Evolutionary conservation across 2,797 vertebrate species (phyloP).

Genomic region (Picus viridis): DNA sequence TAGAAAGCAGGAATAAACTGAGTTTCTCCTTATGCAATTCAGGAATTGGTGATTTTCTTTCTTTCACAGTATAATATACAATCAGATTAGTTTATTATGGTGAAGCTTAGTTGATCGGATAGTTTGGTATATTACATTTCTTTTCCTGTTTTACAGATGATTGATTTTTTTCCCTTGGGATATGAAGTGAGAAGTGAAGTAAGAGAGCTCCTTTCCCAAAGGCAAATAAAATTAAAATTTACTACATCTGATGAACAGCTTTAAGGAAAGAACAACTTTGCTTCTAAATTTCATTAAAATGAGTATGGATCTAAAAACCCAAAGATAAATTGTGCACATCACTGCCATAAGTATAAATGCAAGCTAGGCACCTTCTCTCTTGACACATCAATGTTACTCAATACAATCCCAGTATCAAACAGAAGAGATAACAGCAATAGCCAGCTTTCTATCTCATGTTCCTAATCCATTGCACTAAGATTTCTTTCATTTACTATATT

Average conservation of each 20-base stretch:
- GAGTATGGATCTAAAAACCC: neutral
- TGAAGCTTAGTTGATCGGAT: neutral
- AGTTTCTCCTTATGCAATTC: neutral
- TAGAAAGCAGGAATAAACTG: neutral
- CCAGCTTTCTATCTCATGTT: neutral
- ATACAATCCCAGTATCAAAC: neutral
- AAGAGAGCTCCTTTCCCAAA: neutral
- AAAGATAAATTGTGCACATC: neutral
- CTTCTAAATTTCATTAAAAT: neutral
- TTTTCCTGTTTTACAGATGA: conserved; percentile 16
- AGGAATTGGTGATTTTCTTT: neutral
- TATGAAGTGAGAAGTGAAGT: neutral
- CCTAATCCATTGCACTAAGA: neutral
- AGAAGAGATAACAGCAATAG: neutral
- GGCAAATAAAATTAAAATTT: neutral
- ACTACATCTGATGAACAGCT: neutral
- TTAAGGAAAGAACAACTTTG: neutral
- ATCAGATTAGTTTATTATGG: neutral
- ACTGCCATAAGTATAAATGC: neutral
- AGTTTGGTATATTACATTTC: neutral
- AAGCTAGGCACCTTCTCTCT: neutral
- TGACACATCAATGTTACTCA: neutral
- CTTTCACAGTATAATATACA: neutral
- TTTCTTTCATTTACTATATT: neutral
- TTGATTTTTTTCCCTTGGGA: neutral